Base-by-base conservation (phyloP, 2,888 invertebrate genomes). In the Drosophila putrida region DNA sequence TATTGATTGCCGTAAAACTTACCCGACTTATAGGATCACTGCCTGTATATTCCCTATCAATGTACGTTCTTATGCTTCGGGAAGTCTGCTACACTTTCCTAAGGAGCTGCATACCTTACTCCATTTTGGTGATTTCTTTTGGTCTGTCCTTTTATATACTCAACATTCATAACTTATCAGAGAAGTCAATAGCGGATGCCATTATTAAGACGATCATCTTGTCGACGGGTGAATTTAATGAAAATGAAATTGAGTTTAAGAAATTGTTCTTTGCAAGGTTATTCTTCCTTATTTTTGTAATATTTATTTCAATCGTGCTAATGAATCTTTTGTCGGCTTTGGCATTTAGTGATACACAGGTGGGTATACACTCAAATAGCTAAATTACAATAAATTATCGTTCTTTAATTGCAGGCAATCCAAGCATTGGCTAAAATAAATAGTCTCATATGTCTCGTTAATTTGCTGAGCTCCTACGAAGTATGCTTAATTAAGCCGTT, bases 171-270 rank as follows among this genome's bases (percentile, higher is more conserved):
- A 27, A 53, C 0, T 36, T 64, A 6, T 25, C 25, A 0, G 0
- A 25, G 1, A 15, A 25, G 0, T 0, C 41, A 0, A 2, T 57
- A 11, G 0, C n/a, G n/a, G 35, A 31, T 1, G 39, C 41, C 1
- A 1, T 75, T 3, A 38, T 55, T 1, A 74, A 67, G 13, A 51
- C 63, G 0, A 36, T 70, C 0, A 35, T 66, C 0, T 50, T 70
- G 36, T 27, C 75, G 0, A 74, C 74, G 0, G 78, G 78, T 20
- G 75, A 78, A 57, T 74, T 63, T 28, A 39, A 76, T 13, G 60
- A 50, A 11, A 51, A 25, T 9, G 6, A 15, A 0, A 39, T 70
- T 6, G 0, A 28, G 1, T 49, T 44, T 15, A 0, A 33, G 1
- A 2, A 9, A 0, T 1, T 25, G 5, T 6, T 33, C 0, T 50